Evolutionary conservation across 2,797 vertebrate species (phyloP), one percentile per base, ranked within the genome.

Genomic region (Cryptoblepharus egeriae): DNA sequence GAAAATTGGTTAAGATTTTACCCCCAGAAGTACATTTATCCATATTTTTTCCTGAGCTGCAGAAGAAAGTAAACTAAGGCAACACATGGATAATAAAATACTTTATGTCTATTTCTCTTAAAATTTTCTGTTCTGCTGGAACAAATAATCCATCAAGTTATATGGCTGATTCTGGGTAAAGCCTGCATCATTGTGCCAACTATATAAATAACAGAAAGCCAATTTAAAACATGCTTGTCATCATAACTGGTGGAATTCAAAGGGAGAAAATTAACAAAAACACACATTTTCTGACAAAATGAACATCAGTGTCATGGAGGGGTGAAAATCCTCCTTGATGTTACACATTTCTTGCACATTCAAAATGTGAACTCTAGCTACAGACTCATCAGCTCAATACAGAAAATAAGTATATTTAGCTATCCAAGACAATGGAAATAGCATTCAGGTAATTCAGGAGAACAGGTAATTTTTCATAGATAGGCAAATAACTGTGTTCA

Each of bases 401-500:
- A 78, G 49, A 52, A 15, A 16, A 39, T 37, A 73, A 67, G 26
- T 80, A 15, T 9, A 16, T 71, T 15, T 72, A 42, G 82, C 73
- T 85, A 63, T 88, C 1, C 4, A 85, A 35, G 18, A 57, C 16
- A 76, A 35, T 60, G 52, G 82, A 82, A 72, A 80, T 28, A 75
- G 32, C 58, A 75, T 77, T 65, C 72, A 75, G 4, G n/a, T n/a
- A 79, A 63, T 8, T 45, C 78, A 68, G 73, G 85, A 87, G 82
- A 61, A 75, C 39, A 26, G 49, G 20, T 52, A 75, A 63, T 75
- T 37, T 68, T 78, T 76, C 77, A 71, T n/a, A 55, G 82, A 49
- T 73, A 70, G 82, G 77, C 86, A 87, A 81, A 64, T 77, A 55
- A 67, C 45, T 57, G 39, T 75, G 42, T 70, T 68, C 10, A 63